Conservation (phyloP, 2,797 vertebrate species). For the Myotis findleyi region DNA sequence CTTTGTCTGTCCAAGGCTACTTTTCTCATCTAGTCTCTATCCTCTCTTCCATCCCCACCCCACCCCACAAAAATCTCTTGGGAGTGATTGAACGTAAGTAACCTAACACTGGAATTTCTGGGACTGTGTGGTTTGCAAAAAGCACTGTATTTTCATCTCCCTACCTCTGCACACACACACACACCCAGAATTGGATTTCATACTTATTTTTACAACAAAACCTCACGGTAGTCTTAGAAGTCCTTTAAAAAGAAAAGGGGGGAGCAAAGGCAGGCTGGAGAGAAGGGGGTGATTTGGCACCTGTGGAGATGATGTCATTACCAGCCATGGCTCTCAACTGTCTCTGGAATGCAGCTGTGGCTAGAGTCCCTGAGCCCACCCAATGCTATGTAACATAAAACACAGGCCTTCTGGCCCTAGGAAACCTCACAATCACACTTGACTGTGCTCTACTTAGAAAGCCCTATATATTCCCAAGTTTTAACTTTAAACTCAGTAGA, state of each 20-base stretch:
- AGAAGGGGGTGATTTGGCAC: conserved; percentile 35
- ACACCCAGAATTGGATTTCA: conserved; percentile 48
- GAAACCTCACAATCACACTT: background rate
- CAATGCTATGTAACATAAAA: conserved; percentile 39
- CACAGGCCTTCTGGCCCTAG: background rate
- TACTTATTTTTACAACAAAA: conserved; percentile 55
- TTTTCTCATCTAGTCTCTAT: conserved; percentile 56
- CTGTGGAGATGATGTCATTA: conserved; percentile 62
- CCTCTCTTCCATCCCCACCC: background rate
- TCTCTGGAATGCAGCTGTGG: conserved; percentile 42
- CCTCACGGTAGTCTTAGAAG: background rate
- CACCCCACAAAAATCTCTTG: conserved; percentile 45
- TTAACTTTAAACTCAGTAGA: conserved; percentile 7
- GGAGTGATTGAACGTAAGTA: conserved; percentile 54
- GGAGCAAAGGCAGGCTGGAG: background rate
- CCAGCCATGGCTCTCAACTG: conserved; percentile 30
- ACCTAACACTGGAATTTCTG: conserved; percentile 72
- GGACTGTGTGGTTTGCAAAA: conserved; percentile 21
- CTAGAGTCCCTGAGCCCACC: conserved; percentile 36
- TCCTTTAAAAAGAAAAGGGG: background rate
- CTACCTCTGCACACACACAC: background rate
- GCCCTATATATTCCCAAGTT: background rate
- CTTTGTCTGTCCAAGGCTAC: conserved; percentile 52
- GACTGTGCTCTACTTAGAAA: background rate
- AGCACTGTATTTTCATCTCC: conserved; percentile 7